Evolutionary conservation across 2,113 vertebrate genomes (phyloP), one percentile per base, ranked within the genome.

Genomic region (Elachura formosa): DNA sequence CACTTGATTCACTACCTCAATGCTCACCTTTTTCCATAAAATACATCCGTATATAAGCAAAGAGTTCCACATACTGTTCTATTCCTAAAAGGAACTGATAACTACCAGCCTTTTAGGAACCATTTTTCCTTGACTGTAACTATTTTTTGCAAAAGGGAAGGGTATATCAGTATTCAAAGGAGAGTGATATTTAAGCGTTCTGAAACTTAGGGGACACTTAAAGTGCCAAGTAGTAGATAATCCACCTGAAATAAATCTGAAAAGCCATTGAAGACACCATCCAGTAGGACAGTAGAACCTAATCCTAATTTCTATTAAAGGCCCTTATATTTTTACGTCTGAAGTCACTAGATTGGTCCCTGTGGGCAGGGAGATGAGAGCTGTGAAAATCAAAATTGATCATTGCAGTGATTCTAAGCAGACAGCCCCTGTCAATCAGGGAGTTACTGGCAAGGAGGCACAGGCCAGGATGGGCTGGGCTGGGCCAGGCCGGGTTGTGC

Each of bases 171-270:
- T 97, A 97, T 91, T 95, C 80, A 82, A 93, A 93, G 75, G 85
- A 91, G 16, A 78, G 56, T 82, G 82, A 84, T 77, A 95, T 94
- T 97, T 97, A 92, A 94, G 84, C 13, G 3, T 82, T 89, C 67
- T 71, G 78, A 94, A 96, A 96, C 90, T 95, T 96, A 95, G 92
- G 58, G 83, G 54, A 94, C 68, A 71, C 79, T 96, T 97, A 94
- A 97, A 43, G 18, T 25, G 10, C 49, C 51, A 34, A 78, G 26
- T 46, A 92, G 36, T 84, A 7, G 36, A 49, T 11, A 1, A 29
- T 80, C 49, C 55, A 90, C 10, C 72, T 46, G 33, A 84, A 81
- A 64, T 86, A 95, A 89, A 89, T 40, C 46, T 74, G 58, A 62
- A 90, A 67, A 18, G 34, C 22, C 64, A 81, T 56, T 87, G 76